Evolutionary conservation across 2,888 invertebrate genomes (phyloP).

Genomic region (Drosophila suboccidentalis): DNA sequence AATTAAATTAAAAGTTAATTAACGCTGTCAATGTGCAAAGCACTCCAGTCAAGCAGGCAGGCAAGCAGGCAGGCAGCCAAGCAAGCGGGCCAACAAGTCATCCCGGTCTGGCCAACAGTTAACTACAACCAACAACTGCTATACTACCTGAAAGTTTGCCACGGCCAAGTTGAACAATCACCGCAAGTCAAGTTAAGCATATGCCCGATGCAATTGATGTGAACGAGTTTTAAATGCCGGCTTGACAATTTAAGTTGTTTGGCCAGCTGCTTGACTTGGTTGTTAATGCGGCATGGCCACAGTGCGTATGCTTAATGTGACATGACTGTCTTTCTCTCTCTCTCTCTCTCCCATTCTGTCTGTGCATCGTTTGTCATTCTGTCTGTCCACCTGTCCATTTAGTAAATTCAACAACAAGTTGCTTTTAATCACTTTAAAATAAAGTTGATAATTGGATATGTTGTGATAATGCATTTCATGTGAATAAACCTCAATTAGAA

Average conservation of each 20-base stretch:
- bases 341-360: not conserved
- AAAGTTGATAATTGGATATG: constrained; percentile 58
- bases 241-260: constrained; percentile 71
- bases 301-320: constrained; percentile 78
- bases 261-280: constrained; percentile 35
- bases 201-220: constrained; percentile 78
- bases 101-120: constrained; percentile 38
- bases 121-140: constrained; percentile 43
- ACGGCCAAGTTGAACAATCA: constrained; percentile 75
- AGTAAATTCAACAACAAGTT: constrained; percentile 63
- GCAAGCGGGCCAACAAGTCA: constrained; percentile 1
- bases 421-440: constrained; percentile 76
- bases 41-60: constrained; percentile 61
- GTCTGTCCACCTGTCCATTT: constrained; percentile 14
- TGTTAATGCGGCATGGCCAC: constrained; percentile 54
- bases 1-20: constrained; percentile 83
- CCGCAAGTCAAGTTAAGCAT: constrained; percentile 82
- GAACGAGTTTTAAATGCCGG: constrained; percentile 77
- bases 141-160: constrained; percentile 68
- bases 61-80: too few species aligned
- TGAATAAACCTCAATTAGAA: constrained; percentile 15
- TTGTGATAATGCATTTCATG: constrained; percentile 27
- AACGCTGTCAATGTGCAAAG: constrained; percentile 83
- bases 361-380: constrained; percentile 13
- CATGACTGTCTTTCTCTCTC: constrained; percentile 51